Evolutionary conservation across 1,140 invertebrate genomes (phyloP), one percentile per base, ranked within the genome.

Genomic region (Drosophila fuyamai): DNA sequence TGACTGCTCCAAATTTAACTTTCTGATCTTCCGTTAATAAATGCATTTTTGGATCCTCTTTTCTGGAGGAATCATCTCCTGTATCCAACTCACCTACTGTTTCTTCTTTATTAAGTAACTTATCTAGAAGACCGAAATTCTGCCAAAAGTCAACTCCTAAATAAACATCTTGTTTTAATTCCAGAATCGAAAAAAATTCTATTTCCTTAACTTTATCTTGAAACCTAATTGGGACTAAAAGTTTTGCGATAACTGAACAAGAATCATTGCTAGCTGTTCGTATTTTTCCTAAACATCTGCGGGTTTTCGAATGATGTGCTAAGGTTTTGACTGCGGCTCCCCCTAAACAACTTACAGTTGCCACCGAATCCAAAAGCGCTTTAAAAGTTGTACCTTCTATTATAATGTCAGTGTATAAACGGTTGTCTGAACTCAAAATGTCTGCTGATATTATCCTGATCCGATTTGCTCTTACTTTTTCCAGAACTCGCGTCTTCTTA

Each of bases 281-380:
- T 0, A 62, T 41, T 14, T 18, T 44, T 18, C 67, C 58, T 14
- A 51, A 56, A 32, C 43, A 62, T 8, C 48, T 71, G 46, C 46
- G 46, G 23, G 46, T 10, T 57, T 47, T 56, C 65, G 5, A 9
- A 18, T 23, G 16, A 38, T 18, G 12, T 44, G 12, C 12, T 27
- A 48, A 48, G 46, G 23, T 27, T 13, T 48, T 48, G 18, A 23
- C 46, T 23, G 18, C 46, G 10, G 18, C 40, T 35, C 38, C 46
- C 4, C 65, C 55, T 53, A 12, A 27, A 55, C 23, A 67, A 36
- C 65, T 67, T 32, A 59, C 48, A 7, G 54, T 67, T 7, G 65
- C 55, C 16, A 55, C 65, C 1, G 65, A 67, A 51, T 67, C 56
- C 3, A 48, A 48, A 27, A 23, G 46, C 10, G 46, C 46, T 48